Conservation (phyloP, 2,797 vertebrate genomes). For the Mormyrus proboscirostris region DNA sequence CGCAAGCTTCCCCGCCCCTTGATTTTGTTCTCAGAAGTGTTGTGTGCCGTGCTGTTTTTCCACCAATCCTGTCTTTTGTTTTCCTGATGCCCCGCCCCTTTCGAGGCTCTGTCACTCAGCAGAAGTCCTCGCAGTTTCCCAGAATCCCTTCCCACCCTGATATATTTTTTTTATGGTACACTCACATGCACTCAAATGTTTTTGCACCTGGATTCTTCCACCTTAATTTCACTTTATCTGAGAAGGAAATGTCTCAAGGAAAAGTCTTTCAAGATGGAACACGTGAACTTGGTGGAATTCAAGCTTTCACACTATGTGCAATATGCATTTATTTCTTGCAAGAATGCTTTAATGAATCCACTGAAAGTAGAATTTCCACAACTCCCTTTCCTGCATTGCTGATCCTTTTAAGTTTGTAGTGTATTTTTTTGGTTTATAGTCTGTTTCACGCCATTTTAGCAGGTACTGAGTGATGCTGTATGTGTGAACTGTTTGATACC, state of each 20-base stretch:
- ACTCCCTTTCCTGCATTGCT: constrained; percentile 66
- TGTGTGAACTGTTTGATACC: constrained; percentile 88
- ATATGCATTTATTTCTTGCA: constrained; percentile 85
- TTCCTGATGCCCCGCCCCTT: constrained; percentile 54
- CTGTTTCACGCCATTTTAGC: constrained; percentile 90
- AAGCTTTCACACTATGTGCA: constrained; percentile 96
- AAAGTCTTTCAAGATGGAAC: constrained; percentile 62
- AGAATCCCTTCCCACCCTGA: constrained; percentile 22
- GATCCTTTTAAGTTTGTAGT: constrained; percentile 74
- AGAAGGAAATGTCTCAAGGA: constrained; percentile 57
- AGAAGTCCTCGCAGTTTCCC: constrained; percentile 49
- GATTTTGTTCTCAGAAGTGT: constrained; percentile 50
- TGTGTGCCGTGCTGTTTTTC: constrained; percentile 66
- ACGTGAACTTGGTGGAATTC: constrained; percentile 76
- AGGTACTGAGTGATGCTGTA: constrained; percentile 98
- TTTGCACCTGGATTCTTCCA: constrained; percentile 42
- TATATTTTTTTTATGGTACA: neutral
- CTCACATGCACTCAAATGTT: constrained; percentile 18
- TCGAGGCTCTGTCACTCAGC: constrained; percentile 37
- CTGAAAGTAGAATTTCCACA: constrained; percentile 72
- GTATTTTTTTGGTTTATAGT: constrained; percentile 67
- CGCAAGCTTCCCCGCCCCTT: constrained; percentile 57
- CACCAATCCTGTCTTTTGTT: constrained; percentile 42
- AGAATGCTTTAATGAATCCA: constrained; percentile 85
- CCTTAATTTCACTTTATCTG: constrained; percentile 31